These are phyloP conservation scores for Sturnira hondurensis DNA, from an alignment of 2,113 vertebrate species.

Conservation along the genomic window DNA sequence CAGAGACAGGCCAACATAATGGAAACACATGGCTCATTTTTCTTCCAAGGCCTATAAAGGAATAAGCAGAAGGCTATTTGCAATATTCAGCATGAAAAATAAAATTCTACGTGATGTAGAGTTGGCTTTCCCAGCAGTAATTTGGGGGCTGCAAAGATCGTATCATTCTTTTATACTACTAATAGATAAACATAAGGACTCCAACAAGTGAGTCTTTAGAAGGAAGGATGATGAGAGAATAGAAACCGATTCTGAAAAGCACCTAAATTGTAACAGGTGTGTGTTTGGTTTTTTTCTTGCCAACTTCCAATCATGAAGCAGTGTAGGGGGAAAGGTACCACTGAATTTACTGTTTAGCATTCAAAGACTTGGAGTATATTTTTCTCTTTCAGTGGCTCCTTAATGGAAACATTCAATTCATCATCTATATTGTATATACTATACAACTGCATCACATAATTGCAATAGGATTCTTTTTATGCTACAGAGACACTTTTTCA, in stretches of 20 bases:
- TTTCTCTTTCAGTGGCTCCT: constrained; percentile 18
- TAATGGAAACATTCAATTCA: constrained; percentile 33
- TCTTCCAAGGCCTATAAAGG: constrained; percentile 26
- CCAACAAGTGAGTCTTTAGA: background rate
- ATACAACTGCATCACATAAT: background rate
- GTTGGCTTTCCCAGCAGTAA: background rate
- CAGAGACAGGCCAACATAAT: constrained; percentile 49
- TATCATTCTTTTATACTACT: background rate
- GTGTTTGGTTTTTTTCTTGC: background rate
- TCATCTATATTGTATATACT: constrained; percentile 25
- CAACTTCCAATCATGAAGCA: background rate
- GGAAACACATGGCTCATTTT: constrained; percentile 59
- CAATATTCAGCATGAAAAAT: background rate
- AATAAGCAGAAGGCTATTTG: constrained; percentile 33
- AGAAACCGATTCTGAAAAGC: background rate
- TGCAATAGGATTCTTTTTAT: constrained; percentile 45
- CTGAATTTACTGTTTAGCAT: background rate
- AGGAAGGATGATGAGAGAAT: background rate
- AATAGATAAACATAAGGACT: background rate
- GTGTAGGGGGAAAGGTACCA: background rate
- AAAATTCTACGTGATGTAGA: background rate
- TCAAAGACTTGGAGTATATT: background rate
- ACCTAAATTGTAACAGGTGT: background rate
- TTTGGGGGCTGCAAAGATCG: background rate
- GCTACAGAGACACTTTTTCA: constrained; percentile 58